phyloP scores from a whole-genome alignment of 1,140 invertebrate species.

The Pseudomyrmex dendroicus region DNA sequence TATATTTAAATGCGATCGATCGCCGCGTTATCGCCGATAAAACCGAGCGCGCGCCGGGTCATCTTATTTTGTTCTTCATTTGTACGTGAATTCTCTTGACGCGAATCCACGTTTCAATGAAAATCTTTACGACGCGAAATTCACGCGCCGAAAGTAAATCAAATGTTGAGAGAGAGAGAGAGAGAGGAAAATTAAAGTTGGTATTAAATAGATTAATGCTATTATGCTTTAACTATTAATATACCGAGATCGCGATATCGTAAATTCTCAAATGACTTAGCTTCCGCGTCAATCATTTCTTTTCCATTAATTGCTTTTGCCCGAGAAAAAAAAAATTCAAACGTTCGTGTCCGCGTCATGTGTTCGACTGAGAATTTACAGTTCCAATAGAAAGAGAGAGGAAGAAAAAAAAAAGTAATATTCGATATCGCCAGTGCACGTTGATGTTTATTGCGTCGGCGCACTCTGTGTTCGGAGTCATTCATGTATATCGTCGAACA shows the following conservation, averaged over 20 bases:
- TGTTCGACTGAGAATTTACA: constrained; percentile 29
- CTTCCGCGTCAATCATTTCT: background rate
- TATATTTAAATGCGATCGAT: constrained; percentile 58
- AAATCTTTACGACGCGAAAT: background rate
- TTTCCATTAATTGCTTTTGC: background rate
- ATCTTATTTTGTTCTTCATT: constrained; percentile 45
- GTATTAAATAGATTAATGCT: too few species aligned
- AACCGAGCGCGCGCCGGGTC: constrained; percentile 6
- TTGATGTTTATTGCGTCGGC: constrained; percentile 49
- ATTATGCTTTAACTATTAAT: too few species aligned
- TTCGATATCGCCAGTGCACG: constrained; percentile 38
- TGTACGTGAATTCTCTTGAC: too few species aligned
- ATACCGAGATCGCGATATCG: too few species aligned
- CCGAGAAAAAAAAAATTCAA: constrained; percentile 11
- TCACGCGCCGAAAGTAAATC: background rate
- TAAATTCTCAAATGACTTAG: background rate
- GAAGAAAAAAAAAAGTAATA: background rate
- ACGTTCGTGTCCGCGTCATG: background rate
- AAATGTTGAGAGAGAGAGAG: background rate
- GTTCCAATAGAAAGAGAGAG: constrained; percentile 16
- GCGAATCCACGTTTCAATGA: background rate
- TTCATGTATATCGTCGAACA: constrained; percentile 67
- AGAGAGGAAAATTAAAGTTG: background rate
- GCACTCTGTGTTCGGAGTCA: constrained; percentile 50
- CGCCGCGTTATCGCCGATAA: constrained; percentile 35